Conservation (phyloP, 2,797 vertebrate genomes). For the Darevskia mixta region DNA sequence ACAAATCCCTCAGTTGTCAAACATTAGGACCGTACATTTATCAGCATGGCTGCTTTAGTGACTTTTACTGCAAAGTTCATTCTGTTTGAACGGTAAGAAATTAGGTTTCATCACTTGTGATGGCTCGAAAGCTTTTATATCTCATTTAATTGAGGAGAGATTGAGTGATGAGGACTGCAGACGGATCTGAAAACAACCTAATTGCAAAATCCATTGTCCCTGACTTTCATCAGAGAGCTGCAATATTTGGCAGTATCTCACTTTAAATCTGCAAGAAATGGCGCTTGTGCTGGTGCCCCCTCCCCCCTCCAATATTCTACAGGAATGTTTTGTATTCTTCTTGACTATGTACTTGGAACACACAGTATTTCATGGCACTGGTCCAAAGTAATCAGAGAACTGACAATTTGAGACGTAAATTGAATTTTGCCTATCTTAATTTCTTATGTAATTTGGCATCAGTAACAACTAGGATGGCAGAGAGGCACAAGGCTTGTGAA, state of each 20-base stretch:
- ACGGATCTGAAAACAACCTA: slow-evolving; percentile 34
- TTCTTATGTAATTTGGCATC: slow-evolving; percentile 25
- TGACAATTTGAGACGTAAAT: slow-evolving; percentile 5
- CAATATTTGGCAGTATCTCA: slow-evolving; percentile 26
- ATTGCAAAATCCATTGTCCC: slow-evolving; percentile 33
- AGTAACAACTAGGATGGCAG: slow-evolving; percentile 22
- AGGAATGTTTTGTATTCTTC: slow-evolving; percentile 14
- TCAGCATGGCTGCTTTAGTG: not conserved
- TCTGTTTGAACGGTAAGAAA: slow-evolving; percentile 21
- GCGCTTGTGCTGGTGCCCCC: not conserved
- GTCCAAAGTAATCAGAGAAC: slow-evolving; percentile 38
- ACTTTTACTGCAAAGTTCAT: slow-evolving; percentile 22
- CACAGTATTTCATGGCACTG: slow-evolving; percentile 28
- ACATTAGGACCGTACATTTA: slow-evolving; percentile 5
- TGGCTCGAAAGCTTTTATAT: slow-evolving; percentile 31
- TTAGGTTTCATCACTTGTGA: slow-evolving; percentile 26
- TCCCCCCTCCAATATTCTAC: not conserved
- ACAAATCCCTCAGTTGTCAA: slow-evolving; percentile 10
- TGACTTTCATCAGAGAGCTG: slow-evolving; percentile 9
- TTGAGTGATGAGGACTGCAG: slow-evolving; percentile 7
- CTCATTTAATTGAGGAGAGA: slow-evolving; percentile 24
- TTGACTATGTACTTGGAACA: slow-evolving; percentile 32
- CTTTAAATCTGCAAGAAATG: slow-evolving; percentile 20
- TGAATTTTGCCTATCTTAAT: not conserved
- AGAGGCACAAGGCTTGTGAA: not conserved